Percentiles rank a stretch among this genome's conserved stretches.
Conservation (phyloP, 2,797 vertebrate species). For the Diplodus sargus region DNA sequence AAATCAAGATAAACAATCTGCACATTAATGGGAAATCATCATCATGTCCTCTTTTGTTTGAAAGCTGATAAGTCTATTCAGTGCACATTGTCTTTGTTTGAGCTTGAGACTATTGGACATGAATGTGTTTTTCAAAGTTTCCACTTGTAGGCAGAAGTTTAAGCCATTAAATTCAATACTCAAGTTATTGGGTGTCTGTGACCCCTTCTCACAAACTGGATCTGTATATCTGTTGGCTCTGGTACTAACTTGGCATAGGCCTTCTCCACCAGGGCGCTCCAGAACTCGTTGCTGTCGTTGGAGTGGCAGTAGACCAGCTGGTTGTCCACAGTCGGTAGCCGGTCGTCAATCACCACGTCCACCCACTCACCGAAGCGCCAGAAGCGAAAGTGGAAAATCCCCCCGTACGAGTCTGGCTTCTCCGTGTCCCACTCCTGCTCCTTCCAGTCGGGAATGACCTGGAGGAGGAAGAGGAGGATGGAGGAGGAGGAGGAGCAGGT, state of each 20-base stretch:
- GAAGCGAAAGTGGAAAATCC: constrained; percentile 98
- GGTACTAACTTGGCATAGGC: constrained; percentile 95
- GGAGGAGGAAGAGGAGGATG: constrained; percentile 1
- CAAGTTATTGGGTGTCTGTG: not conserved
- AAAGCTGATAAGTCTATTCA: not conserved
- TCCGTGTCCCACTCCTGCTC: constrained; percentile 96
- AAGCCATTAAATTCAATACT: not conserved
- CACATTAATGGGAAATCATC: not conserved
- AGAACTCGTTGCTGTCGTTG: constrained; percentile 95
- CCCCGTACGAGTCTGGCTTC: constrained; percentile 88
- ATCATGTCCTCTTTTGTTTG: not conserved
- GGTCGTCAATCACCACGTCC: constrained; percentile 96
- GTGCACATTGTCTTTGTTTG: not conserved
- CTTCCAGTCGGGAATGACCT: constrained; percentile 99
- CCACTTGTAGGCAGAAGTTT: not conserved
- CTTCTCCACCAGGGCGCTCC: constrained; percentile 98
- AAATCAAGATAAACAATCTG: not conserved
- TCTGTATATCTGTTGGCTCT: not conserved
- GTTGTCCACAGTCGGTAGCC: constrained; percentile 93
- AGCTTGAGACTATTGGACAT: not conserved
- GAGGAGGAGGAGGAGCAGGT: constrained; percentile 17
- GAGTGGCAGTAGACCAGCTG: constrained; percentile 98
- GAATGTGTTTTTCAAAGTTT: not conserved
- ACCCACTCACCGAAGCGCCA: constrained; percentile 97
- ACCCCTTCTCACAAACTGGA: not conserved